These are phyloP conservation scores for Lepidurus arcticus DNA, from an alignment of 1,140 invertebrate genomes.

Conservation along the genomic window DNA sequence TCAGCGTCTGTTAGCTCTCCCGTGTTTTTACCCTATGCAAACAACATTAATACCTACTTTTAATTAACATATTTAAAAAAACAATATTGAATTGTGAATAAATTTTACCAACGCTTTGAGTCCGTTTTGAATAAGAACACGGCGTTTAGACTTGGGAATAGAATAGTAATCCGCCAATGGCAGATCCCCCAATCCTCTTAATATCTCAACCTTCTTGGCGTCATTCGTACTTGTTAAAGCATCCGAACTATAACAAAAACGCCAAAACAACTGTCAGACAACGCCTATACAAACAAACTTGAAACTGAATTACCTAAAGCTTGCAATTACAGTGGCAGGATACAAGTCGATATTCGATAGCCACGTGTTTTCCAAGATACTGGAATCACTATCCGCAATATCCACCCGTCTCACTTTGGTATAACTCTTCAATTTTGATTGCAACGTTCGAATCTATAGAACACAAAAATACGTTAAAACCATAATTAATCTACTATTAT, in stretches of 20 bases:
- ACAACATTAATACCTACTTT: no score
- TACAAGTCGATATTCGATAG: slow-evolving; percentile 28
- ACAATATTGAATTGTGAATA: no score
- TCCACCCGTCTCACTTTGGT: slow-evolving; percentile 25
- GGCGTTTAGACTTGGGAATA: slow-evolving; percentile 21
- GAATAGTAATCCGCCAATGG: slow-evolving; percentile 21
- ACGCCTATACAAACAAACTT: not conserved
- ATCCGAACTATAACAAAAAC: not conserved
- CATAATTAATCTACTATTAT: not conserved
- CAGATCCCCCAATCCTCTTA: slow-evolving; percentile 27
- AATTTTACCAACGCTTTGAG: slow-evolving; percentile 24
- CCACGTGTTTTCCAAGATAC: slow-evolving; percentile 31
- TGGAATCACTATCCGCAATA: slow-evolving; percentile 20
- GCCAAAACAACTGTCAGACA: not conserved
- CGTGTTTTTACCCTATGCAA: not conserved
- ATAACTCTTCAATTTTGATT: slow-evolving; percentile 7
- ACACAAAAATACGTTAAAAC: not conserved
- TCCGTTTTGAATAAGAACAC: slow-evolving; percentile 24
- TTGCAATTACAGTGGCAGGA: slow-evolving; percentile 28
- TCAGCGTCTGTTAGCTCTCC: slow-evolving; percentile 27
- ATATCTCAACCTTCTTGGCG: slow-evolving; percentile 12
- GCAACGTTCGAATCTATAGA: not conserved
- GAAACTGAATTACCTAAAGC: slow-evolving; percentile 27
- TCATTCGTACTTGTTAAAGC: not conserved
- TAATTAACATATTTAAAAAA: no score